phyloP scores from a whole-genome alignment of 2,797 vertebrate genomes.

The Lithobates sylvaticus region DNA sequence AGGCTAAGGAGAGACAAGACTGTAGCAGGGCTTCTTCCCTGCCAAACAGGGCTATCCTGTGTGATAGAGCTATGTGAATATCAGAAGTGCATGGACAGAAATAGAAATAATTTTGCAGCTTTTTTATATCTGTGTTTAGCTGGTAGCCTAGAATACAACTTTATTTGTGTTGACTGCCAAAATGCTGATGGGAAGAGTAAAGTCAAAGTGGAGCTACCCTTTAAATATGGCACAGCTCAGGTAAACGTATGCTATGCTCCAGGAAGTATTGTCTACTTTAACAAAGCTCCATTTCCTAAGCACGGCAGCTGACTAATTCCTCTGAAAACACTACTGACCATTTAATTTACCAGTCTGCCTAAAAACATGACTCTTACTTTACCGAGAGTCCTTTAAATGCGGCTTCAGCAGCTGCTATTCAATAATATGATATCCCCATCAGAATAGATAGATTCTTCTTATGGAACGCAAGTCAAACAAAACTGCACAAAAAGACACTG shows the following conservation, averaged over 20 bases:
- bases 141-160: neutral
- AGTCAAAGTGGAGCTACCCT: neutral
- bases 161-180: neutral
- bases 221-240: neutral
- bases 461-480: conserved; percentile 67
- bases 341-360: conserved; percentile 19
- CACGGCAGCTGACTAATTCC: neutral
- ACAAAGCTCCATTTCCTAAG: neutral
- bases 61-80: neutral
- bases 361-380: neutral
- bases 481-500: conserved; percentile 58
- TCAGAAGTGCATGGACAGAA: neutral
- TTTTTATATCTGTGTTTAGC: neutral
- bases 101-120: neutral
- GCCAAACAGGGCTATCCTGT: neutral
- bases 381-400: conserved; percentile 17
- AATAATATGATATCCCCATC: neutral
- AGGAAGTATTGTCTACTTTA: neutral
- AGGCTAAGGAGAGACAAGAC: too few relatives aligned
- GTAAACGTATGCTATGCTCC: neutral
- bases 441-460: conserved; percentile 27
- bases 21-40: too few relatives aligned
- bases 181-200: neutral
- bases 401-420: neutral
- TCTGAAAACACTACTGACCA: neutral